Evolutionary conservation across 53 echinoderm and acorn worm species (phyloP).

Genomic region (Patiria pectinifera): DNA sequence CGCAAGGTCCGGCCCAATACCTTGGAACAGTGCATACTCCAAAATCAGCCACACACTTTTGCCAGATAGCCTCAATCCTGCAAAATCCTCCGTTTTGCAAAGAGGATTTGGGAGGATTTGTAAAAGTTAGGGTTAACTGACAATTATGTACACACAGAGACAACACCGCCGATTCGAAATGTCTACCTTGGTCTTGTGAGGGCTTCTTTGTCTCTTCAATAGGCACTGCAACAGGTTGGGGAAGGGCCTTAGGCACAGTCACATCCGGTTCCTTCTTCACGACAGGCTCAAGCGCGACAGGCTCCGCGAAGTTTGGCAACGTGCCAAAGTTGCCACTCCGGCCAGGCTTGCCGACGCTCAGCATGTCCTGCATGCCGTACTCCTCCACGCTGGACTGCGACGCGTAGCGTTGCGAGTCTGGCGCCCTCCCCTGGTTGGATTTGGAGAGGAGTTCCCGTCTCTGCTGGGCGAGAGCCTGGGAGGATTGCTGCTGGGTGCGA

Average conservation of each 20-base stretch:
- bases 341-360: not conserved
- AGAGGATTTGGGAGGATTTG: too few species aligned
- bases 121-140: too few species aligned
- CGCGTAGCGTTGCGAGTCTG: slow-evolving; percentile 15
- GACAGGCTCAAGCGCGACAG: not conserved
- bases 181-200: slow-evolving; percentile 4
- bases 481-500: slow-evolving; percentile 21
- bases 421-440: slow-evolving; percentile 42
- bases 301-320: not conserved
- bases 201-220: slow-evolving; percentile 2
- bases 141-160: too few species aligned
- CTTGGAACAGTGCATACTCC: too few species aligned
- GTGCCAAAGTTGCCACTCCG: not conserved
- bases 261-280: slow-evolving; percentile 16
- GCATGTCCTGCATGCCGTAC: slow-evolving; percentile 24
- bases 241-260: not conserved
- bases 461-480: slow-evolving; percentile 54
- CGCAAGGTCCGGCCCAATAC: too few species aligned
- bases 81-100: too few species aligned
- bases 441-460: slow-evolving; percentile 74
- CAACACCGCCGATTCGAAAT: not conserved
- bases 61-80: too few species aligned
- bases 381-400: slow-evolving; percentile 57
- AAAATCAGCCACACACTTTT: too few species aligned
- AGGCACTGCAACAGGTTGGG: not conserved